phyloP scores from a whole-genome alignment of 2,888 invertebrate species.

The Octonoba sinensis region DNA sequence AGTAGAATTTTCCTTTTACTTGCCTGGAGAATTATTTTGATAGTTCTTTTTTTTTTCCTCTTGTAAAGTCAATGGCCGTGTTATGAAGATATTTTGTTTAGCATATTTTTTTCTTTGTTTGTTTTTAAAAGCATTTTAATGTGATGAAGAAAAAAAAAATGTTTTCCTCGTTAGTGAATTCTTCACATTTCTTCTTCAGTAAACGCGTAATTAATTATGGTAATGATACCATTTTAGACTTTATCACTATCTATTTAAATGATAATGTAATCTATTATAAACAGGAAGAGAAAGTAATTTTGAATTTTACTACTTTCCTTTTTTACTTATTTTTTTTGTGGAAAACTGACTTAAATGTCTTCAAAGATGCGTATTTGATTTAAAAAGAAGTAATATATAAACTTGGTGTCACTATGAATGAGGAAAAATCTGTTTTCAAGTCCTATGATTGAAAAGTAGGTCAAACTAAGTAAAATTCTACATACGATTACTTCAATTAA shows the following conservation, averaged over 20 bases:
- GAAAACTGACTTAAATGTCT: too few species aligned
- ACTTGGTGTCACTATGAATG: too few species aligned
- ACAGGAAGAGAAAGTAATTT: too few species aligned
- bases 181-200: conserved; percentile 13
- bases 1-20: conserved; percentile 20
- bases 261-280: not conserved
- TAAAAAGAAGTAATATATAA: too few species aligned
- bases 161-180: too few species aligned
- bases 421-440: too few species aligned
- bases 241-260: conserved; percentile 33
- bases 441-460: too few species aligned
- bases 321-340: too few species aligned
- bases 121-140: conserved; percentile 18
- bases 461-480: too few species aligned
- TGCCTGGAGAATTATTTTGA: conserved; percentile 29
- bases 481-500: too few species aligned
- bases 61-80: conserved; percentile 49
- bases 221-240: conserved; percentile 34
- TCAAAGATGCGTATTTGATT: too few species aligned
- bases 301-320: too few species aligned
- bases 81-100: conserved; percentile 51
- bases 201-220: conserved; percentile 37
- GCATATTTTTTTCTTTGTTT: conserved; percentile 7
- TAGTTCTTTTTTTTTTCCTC: conserved; percentile 8
- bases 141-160: not conserved